Base-by-base conservation (phyloP, 2,113 vertebrate genomes). In the Corythornis cristatus region DNA sequence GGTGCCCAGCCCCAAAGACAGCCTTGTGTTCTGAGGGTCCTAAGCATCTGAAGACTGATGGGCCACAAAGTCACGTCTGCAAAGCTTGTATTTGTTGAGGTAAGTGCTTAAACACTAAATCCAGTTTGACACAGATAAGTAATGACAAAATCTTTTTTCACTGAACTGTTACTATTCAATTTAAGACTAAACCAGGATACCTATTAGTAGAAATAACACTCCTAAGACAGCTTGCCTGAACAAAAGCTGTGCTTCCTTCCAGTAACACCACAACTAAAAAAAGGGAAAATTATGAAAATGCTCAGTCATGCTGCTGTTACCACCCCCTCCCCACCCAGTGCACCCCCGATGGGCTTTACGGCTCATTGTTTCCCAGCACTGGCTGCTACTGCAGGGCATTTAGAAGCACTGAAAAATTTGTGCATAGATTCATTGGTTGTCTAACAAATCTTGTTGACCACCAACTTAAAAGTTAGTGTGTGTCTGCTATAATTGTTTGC, bases 401-500 rank as follows among this genome's bases (percentile, higher is more conserved):
- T 53, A 87, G 82, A 76, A 73, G 66, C 35, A 33, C 15, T 26
- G 79, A 81, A 89, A 80, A 72, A 83, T 96, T 96, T 96, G 75
- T 74, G 75, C 19, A 22, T 29, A 71, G 33, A 46, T 88, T 94
- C 72, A 91, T 35, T 77, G 46, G 56, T 29, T 88, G 90, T 80
- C 88, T 83, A 51, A 76, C 75, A 79, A 72, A 83, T 74, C 53
- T 78, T 71, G 51, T 88, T 77, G 60, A 80, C 37, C 28, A 80
- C 60, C 60, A 83, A 58, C 67, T 54, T 88, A 86, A 77, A 96
- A 94, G 79, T 93, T 89, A 91, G 60, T 88, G 16, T 3, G 2
- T 66, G 90, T 77, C 93, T 91, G 79, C 88, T 86, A 8, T 89
- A 83, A 96, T 80, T 93, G n/a, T 72, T 93, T 80, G 42, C 53